A percentile compares a stretch with the other conserved stretches of the same genome.
These are phyloP conservation scores for Lithobates sylvaticus DNA, from an alignment of 2,797 vertebrate species.

Conservation along the genomic window DNA sequence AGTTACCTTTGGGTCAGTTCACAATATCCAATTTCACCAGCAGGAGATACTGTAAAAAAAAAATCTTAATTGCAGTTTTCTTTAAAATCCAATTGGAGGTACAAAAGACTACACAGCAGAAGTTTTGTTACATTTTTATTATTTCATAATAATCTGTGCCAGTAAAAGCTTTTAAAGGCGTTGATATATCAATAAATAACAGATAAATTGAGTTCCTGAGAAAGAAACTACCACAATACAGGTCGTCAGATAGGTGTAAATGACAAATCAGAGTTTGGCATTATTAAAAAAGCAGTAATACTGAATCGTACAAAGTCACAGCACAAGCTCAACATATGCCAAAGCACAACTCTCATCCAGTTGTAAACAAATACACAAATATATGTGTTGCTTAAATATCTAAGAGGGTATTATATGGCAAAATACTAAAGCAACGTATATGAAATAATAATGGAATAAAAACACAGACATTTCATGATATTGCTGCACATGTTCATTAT, in stretches of 20 bases:
- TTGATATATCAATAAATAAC: constrained; percentile 87
- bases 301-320: constrained; percentile 93
- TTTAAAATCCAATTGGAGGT: neutral
- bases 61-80: too few species aligned
- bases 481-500: neutral
- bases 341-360: constrained; percentile 89
- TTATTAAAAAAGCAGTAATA: constrained; percentile 81
- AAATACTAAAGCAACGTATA: constrained; percentile 75
- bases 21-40: too few species aligned
- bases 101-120: neutral
- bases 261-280: constrained; percentile 75
- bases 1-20: too few species aligned
- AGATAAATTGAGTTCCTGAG: constrained; percentile 85
- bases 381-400: constrained; percentile 74
- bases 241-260: constrained; percentile 76
- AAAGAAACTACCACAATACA: constrained; percentile 82
- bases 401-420: constrained; percentile 76
- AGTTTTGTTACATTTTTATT: constrained; percentile 65
- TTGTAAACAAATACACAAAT: constrained; percentile 88
- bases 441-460: constrained; percentile 69
- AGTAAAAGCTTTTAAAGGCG: constrained; percentile 82
- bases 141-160: constrained; percentile 80
- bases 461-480: neutral
- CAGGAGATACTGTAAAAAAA: too few species aligned
- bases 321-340: constrained; percentile 86